Conservation (phyloP, 1,140 invertebrate species). For the Pteromalus puparum region DNA sequence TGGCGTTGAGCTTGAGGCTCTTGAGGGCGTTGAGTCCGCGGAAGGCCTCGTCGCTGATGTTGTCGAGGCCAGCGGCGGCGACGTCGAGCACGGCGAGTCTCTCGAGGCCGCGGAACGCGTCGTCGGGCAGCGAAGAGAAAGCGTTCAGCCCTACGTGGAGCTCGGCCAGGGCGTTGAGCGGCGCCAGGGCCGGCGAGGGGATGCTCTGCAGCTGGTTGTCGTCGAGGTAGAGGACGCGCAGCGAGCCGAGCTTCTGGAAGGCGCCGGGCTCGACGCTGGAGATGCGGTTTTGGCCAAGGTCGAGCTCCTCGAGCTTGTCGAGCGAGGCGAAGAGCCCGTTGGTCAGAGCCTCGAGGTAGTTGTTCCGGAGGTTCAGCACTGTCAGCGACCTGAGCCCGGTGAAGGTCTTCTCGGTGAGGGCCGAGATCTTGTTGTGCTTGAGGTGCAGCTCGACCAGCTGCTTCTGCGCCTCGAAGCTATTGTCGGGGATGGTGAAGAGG, state of each 20-base stretch:
- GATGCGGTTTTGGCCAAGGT: slow-evolving; percentile 91
- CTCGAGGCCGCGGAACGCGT: slow-evolving; percentile 85
- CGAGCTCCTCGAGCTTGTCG: slow-evolving; percentile 87
- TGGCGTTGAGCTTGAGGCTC: slow-evolving; percentile 86
- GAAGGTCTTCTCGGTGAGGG: slow-evolving; percentile 86
- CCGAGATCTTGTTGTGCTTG: slow-evolving; percentile 89
- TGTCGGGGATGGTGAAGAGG: slow-evolving; percentile 84
- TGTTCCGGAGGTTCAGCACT: slow-evolving; percentile 87
- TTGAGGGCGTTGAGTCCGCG: slow-evolving; percentile 84
- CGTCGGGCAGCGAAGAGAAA: slow-evolving; percentile 83
- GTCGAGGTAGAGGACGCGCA: slow-evolving; percentile 88
- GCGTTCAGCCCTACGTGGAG: slow-evolving; percentile 89
- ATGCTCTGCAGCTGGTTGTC: slow-evolving; percentile 88
- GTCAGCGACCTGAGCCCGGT: slow-evolving; percentile 85
- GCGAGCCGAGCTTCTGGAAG: slow-evolving; percentile 84
- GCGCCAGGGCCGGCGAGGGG: slow-evolving; percentile 83
- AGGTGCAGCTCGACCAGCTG: slow-evolving; percentile 89
- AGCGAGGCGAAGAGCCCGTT: slow-evolving; percentile 85
- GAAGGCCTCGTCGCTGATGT: slow-evolving; percentile 86
- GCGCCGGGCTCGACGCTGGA: slow-evolving; percentile 86
- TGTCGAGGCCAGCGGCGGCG: slow-evolving; percentile 85
- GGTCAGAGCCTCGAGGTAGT: slow-evolving; percentile 87
- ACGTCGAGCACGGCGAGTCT: slow-evolving; percentile 86
- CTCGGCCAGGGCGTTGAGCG: slow-evolving; percentile 85
- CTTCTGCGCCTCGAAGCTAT: slow-evolving; percentile 86